Percentiles rank a stretch among this genome's conserved stretches.
Conservation (phyloP, 1,140 invertebrate species). For the Drosophila truncata region DNA sequence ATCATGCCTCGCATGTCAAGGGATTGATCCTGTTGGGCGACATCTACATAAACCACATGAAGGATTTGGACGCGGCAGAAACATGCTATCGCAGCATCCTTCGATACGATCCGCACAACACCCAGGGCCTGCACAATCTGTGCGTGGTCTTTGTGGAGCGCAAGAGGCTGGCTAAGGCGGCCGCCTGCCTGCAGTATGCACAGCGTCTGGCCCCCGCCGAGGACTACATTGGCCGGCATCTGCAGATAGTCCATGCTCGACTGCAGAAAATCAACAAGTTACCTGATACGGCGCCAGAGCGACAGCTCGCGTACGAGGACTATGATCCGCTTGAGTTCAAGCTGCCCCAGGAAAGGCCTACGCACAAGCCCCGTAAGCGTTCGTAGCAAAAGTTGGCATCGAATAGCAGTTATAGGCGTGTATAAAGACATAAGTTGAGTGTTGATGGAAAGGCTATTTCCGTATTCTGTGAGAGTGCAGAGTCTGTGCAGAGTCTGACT, state of each 20-base stretch:
- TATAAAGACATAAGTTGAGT: slow-evolving; percentile 30
- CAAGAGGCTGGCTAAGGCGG: slow-evolving; percentile 92
- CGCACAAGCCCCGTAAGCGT: slow-evolving; percentile 51
- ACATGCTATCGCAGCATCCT: slow-evolving; percentile 97
- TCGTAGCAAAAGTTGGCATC: slow-evolving; percentile 50
- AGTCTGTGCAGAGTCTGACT: slow-evolving; percentile 44
- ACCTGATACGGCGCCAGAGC: slow-evolving; percentile 78
- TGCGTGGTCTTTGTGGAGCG: slow-evolving; percentile 98
- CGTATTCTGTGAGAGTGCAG: slow-evolving; percentile 27
- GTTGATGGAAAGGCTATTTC: not conserved
- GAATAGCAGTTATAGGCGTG: slow-evolving; percentile 3
- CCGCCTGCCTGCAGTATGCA: slow-evolving; percentile 93
- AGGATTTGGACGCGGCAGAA: slow-evolving; percentile 96
- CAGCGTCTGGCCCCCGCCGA: slow-evolving; percentile 93
- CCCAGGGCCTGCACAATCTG: slow-evolving; percentile 97
- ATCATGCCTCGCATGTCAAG: slow-evolving; percentile 97
- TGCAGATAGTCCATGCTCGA: slow-evolving; percentile 86
- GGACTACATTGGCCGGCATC: slow-evolving; percentile 95
- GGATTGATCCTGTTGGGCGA: slow-evolving; percentile 97
- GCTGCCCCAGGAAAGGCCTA: slow-evolving; percentile 34
- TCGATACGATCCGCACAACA: slow-evolving; percentile 94
- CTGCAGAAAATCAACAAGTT: slow-evolving; percentile 81
- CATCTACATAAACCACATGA: slow-evolving; percentile 98
- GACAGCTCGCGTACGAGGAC: slow-evolving; percentile 77
- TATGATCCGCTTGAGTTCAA: slow-evolving; percentile 81